Base-by-base conservation (phyloP, 2,797 vertebrate genomes). In the Momotus momota region DNA sequence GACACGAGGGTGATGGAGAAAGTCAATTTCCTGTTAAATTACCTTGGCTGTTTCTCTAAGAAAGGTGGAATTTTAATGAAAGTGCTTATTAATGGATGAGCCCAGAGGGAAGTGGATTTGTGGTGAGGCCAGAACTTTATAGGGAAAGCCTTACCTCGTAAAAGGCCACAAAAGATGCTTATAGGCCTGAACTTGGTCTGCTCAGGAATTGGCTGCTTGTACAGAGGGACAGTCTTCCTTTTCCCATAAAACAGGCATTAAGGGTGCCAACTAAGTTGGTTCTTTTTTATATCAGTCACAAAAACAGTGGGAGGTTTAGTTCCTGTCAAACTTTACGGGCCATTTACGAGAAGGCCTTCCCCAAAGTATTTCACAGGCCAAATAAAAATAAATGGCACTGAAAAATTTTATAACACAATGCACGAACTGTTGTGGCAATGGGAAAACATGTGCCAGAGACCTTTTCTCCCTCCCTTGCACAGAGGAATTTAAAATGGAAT, bases 301-400 rank as follows among this genome's bases (percentile, higher is more conserved):
- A 97, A 97, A 97, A 61, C 97, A 90, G 95, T 93, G 88, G 93
- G 96, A 97, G 96, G 94, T 94, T 96, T 96, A 96, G 90, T 95
- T 97, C 95, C 95, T 95, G 94, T 96, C 96, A 95, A 91, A 89
- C 95, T 97, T 97, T 97, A 97, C 70, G 95, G 93, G 85, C 93
- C 93, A 97, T 97, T 97, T 97, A 97, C 13, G 83, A 97, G 94
- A 60, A 95, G 91, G 83, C 96, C 78, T 96, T 97, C 95, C 93
- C 93, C 64, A 31, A 94, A 93, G 94, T 93, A 81, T 97, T 97
- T 95, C 93, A 83, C 80, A 87, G 92, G 94, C 78, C 87, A 94
- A 96, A 97, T 96, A 96, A 97, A 97, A 97, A 95, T 95, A 96
- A 96, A 96, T 77, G 92, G 86, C 91, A 95, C 93, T 71, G 65